These are phyloP conservation scores for Aptenodytes patagonicus DNA, from an alignment of 2,113 vertebrate species.

Conservation along the genomic window DNA sequence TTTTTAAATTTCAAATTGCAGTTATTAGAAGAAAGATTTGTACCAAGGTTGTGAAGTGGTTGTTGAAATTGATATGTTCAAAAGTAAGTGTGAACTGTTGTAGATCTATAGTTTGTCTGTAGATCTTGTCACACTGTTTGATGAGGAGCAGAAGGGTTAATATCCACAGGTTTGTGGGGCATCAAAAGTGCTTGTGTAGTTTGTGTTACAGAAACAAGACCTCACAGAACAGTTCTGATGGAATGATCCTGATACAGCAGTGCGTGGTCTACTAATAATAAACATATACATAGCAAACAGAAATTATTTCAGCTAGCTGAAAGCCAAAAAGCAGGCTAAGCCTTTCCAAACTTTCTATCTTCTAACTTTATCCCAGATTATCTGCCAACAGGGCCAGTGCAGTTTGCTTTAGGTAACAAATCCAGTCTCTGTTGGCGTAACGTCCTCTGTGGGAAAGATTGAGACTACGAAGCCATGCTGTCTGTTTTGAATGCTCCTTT, in stretches of 20 bases:
- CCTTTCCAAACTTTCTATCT: not conserved
- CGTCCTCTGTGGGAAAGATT: not conserved
- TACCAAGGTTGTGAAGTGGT: not conserved
- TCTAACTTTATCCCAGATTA: not conserved
- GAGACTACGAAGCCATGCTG: not conserved
- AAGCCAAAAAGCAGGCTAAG: not conserved
- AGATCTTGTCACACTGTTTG: not conserved
- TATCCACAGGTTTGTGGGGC: not conserved
- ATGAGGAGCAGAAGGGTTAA: not conserved
- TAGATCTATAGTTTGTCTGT: not conserved
- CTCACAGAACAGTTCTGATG: not conserved
- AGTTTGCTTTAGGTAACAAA: not conserved
- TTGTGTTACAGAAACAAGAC: not conserved
- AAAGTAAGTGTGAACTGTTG: not conserved
- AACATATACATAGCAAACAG: not conserved
- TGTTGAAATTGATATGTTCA: not conserved
- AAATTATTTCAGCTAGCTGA: not conserved
- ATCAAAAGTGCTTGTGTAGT: not conserved
- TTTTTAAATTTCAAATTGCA: not conserved
- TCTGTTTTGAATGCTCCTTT: not conserved
- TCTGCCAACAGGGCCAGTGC: not conserved
- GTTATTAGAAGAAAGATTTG: not conserved
- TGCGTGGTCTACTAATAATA: not conserved
- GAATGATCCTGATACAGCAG: not conserved
- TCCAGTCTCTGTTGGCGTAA: not conserved